These are phyloP conservation scores for Bradynema listronoti DNA, from an alignment of 1,140 invertebrate genomes.

Conservation along the genomic window DNA sequence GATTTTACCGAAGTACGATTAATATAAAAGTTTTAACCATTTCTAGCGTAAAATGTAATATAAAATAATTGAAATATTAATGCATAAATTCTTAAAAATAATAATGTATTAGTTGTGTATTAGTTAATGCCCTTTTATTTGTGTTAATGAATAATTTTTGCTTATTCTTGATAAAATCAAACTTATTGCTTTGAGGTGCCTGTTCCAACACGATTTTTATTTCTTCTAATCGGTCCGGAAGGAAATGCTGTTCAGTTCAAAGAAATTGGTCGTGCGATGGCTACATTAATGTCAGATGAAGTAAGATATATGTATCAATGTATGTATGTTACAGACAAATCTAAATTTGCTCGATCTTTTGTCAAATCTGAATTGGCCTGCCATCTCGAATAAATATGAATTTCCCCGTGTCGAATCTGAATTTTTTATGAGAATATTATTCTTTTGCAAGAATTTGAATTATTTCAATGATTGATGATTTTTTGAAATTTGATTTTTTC, in stretches of 20 bases:
- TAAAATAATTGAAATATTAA: no score
- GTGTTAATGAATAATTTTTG: slow-evolving; percentile 13
- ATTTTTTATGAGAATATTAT: no score
- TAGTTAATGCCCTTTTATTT: neutral
- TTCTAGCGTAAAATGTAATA: no score
- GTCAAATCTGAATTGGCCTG: no score
- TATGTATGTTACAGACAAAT: no score
- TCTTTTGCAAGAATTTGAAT: no score
- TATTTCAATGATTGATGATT: no score
- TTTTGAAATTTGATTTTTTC: no score
- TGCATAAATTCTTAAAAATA: neutral
- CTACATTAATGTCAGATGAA: slow-evolving; percentile 98
- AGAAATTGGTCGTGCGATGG: slow-evolving; percentile 94
- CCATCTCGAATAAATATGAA: no score
- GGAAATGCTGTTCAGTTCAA: slow-evolving; percentile 77
- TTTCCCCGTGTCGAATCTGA: no score
- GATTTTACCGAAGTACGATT: slow-evolving; percentile 73
- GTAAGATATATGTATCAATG: slow-evolving; percentile 40
- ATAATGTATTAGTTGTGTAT: neutral
- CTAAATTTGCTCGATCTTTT: no score
- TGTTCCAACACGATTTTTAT: slow-evolving; percentile 89
- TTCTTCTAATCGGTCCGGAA: slow-evolving; percentile 81
- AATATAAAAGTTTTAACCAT: slow-evolving; percentile 4
- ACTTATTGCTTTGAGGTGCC: slow-evolving; percentile 67
- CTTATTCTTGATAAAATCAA: no score